Evolutionary conservation across 2,113 vertebrate genomes (phyloP).

Genomic region (Rhadina sibilatrix): DNA sequence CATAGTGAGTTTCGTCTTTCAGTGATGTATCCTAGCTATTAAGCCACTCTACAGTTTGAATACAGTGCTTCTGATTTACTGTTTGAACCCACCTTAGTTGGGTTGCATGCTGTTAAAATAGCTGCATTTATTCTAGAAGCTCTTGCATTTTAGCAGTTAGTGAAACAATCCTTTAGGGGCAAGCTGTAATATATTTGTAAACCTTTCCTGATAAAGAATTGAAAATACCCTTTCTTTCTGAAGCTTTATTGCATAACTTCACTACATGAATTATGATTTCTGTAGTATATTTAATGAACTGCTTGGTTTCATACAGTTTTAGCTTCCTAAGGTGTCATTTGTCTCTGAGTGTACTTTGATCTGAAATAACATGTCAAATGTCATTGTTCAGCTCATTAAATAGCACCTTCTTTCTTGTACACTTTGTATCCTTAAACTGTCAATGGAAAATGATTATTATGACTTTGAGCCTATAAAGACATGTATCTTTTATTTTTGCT

Average conservation of each 20-base stretch:
- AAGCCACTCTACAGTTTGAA: not conserved
- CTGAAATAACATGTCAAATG: not conserved
- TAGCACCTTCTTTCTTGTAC: not conserved
- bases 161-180: not conserved
- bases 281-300: not conserved
- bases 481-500: conserved; percentile 5
- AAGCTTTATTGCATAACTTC: not conserved
- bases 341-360: not conserved
- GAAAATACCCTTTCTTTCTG: not conserved
- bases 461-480: not conserved
- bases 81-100: not conserved
- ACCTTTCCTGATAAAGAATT: not conserved
- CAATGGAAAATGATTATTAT: not conserved
- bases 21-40: not conserved
- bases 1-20: not conserved
- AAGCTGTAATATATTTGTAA: not conserved
- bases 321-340: not conserved
- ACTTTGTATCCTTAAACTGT: not conserved
- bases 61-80: not conserved
- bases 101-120: not conserved
- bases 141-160: not conserved
- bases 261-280: not conserved
- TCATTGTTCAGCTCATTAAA: not conserved
- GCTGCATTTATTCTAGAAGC: not conserved
- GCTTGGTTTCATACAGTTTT: not conserved